phyloP scores from a whole-genome alignment of 1,140 invertebrate species.

The Leptoteleia sp. region DNA sequence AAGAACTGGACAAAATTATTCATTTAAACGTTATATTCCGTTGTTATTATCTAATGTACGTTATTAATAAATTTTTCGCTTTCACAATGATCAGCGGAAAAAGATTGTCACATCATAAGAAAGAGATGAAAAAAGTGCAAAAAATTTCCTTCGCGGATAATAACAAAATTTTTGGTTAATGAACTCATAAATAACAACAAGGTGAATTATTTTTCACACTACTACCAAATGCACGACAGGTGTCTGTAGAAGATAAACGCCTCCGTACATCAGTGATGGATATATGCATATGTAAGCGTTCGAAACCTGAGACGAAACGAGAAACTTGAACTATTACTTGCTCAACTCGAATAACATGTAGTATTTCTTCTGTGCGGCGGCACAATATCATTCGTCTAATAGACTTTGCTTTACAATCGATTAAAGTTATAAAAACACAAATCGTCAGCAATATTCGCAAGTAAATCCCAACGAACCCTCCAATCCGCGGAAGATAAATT shows the following conservation, averaged over 20 bases:
- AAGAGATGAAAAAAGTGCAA: too few relatives aligned
- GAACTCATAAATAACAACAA: slow-evolving; percentile 55
- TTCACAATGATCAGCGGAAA: too few relatives aligned
- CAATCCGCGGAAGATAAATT: too few relatives aligned
- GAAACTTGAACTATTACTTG: slow-evolving; percentile 60
- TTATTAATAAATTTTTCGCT: too few relatives aligned
- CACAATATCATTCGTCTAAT: slow-evolving; percentile 63
- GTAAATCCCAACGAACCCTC: too few relatives aligned
- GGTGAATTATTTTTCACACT: slow-evolving; percentile 50
- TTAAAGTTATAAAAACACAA: slow-evolving; percentile 71
- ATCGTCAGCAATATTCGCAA: slow-evolving; percentile 47
- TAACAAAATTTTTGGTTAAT: slow-evolving; percentile 42
- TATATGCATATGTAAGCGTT: slow-evolving; percentile 48
- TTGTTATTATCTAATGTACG: too few relatives aligned
- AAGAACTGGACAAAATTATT: slow-evolving; percentile 14
- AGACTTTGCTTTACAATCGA: slow-evolving; percentile 72
- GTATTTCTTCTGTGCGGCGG: slow-evolving; percentile 57
- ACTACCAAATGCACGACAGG: slow-evolving; percentile 53
- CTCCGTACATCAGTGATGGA: slow-evolving; percentile 55
- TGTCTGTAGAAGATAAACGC: slow-evolving; percentile 60
- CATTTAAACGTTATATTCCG: too few relatives aligned
- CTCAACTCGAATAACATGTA: slow-evolving; percentile 42
- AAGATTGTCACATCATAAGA: too few relatives aligned
- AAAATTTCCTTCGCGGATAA: slow-evolving; percentile 25
- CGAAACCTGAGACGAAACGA: slow-evolving; percentile 51